These are phyloP conservation scores for Steromphala cineraria DNA, from an alignment of 2,888 invertebrate species.

Conservation along the genomic window DNA sequence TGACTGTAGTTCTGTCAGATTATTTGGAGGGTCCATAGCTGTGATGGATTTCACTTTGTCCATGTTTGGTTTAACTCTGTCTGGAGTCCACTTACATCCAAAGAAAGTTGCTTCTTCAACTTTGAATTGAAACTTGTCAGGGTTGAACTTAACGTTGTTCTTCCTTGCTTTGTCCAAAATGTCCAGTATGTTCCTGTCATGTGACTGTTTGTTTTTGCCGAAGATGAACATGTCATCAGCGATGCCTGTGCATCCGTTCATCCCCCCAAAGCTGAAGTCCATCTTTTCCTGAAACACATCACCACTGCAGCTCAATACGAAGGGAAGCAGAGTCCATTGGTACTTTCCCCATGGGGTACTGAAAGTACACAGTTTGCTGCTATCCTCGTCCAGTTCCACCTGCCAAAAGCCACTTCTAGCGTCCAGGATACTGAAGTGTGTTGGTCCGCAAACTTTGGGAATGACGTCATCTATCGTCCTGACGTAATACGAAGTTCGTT, in stretches of 20 bases:
- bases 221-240: slow-evolving; percentile 38
- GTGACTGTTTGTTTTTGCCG: slow-evolving; percentile 18
- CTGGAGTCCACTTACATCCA: slow-evolving; percentile 5
- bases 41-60: slow-evolving; percentile 29
- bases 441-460: not conserved
- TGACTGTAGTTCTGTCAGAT: slow-evolving; percentile 19
- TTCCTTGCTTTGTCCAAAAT: not conserved
- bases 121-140: slow-evolving; percentile 15
- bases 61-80: slow-evolving; percentile 24
- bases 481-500: not conserved
- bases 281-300: slow-evolving; percentile 36
- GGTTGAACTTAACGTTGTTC: not conserved
- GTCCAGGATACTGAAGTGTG: slow-evolving; percentile 32
- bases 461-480: slow-evolving; percentile 32
- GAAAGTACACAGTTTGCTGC: slow-evolving; percentile 40
- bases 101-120: slow-evolving; percentile 10
- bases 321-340: not conserved
- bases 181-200: slow-evolving; percentile 23
- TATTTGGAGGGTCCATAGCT: slow-evolving; percentile 25
- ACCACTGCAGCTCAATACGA: not conserved
- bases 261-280: slow-evolving; percentile 25
- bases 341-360: slow-evolving; percentile 31
- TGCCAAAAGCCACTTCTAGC: slow-evolving; percentile 43
- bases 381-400: slow-evolving; percentile 10
- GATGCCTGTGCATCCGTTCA: slow-evolving; percentile 26